Evolutionary conservation across 2,888 invertebrate species (phyloP).

Genomic region (Leucophenga maculata): DNA sequence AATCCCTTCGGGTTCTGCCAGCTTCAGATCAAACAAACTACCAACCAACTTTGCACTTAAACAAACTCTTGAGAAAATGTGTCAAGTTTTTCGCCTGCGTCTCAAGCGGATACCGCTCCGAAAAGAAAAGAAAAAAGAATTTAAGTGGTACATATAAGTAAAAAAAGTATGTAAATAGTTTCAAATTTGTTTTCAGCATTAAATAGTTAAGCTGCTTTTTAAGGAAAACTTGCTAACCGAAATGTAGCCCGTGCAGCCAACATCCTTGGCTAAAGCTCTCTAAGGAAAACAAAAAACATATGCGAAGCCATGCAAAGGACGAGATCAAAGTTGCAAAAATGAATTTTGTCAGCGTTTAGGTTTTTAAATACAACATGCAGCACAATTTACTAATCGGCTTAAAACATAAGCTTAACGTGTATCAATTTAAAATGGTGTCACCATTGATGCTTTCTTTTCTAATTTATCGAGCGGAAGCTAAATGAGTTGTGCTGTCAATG

Average conservation of each 20-base stretch:
- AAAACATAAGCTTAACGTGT: neutral
- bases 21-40: too few species aligned
- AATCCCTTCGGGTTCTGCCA: too few species aligned
- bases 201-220: conserved; percentile 15
- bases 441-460: neutral
- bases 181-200: conserved; percentile 50
- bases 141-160: too few species aligned
- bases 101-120: too few species aligned
- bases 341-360: neutral
- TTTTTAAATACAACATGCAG: neutral
- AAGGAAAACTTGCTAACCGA: neutral
- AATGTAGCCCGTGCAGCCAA: neutral
- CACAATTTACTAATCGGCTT: conserved; percentile 13
- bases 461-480: neutral
- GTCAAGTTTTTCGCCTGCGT: too few species aligned
- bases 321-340: too few species aligned
- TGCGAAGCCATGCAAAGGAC: neutral
- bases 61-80: too few species aligned
- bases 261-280: neutral
- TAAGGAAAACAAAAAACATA: neutral
- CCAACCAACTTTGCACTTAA: too few species aligned
- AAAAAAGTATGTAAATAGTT: conserved; percentile 58
- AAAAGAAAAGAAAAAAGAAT: too few species aligned
- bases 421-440: neutral
- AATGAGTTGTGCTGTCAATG: neutral